Evolutionary conservation across 2,113 vertebrate species (phyloP).

Genomic region (Pelvicachromis taeniatus): DNA sequence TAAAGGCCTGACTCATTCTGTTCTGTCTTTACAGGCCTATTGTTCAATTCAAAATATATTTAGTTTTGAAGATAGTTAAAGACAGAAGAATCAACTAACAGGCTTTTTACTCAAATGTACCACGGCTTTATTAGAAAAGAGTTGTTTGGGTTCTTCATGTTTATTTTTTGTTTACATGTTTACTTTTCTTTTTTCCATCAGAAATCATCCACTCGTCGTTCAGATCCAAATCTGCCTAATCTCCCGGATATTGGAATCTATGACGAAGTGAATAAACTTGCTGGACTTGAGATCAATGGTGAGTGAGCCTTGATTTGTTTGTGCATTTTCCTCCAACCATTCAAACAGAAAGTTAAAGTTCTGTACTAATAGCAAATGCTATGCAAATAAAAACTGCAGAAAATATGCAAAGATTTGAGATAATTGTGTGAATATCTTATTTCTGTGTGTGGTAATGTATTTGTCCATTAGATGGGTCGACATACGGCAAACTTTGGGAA

Average conservation of each 20-base stretch:
- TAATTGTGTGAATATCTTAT: not conserved
- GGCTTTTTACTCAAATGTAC: not conserved
- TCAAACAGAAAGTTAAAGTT: not conserved
- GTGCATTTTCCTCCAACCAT: not conserved
- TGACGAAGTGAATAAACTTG: conserved; percentile 81
- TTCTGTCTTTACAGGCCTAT: not conserved
- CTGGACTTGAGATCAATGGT: conserved; percentile 67
- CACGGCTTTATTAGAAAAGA: not conserved
- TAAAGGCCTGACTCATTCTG: not conserved
- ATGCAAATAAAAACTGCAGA: not conserved
- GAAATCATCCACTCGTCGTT: conserved; percentile 83
- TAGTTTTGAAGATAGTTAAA: not conserved
- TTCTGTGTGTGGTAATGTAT: not conserved
- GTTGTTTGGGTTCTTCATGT: not conserved
- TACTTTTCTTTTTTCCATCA: conserved; percentile 43
- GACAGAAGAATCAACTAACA: not conserved
- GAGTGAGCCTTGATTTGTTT: not conserved
- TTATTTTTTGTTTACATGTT: not conserved
- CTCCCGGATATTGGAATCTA: conserved; percentile 87
- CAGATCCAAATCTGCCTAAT: conserved; percentile 75
- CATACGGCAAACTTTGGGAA: conserved; percentile 87
- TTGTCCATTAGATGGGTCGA: conserved; percentile 53
- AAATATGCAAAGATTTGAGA: not conserved
- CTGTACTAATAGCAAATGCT: not conserved
- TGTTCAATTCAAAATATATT: not conserved